Conservation (phyloP, 2,797 vertebrate genomes). For the Alectoris magna region DNA sequence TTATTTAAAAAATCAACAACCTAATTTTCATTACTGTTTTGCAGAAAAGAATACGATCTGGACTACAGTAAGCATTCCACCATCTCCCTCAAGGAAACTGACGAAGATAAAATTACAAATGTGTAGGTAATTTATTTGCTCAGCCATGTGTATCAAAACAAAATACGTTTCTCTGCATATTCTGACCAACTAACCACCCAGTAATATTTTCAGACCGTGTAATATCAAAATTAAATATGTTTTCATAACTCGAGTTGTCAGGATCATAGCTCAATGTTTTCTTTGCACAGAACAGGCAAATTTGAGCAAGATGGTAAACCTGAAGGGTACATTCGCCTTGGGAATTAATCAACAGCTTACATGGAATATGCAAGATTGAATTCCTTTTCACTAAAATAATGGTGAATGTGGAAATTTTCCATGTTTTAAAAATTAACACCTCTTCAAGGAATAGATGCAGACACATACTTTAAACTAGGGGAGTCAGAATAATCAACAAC, state of each 20-base stretch:
- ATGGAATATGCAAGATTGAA: neutral
- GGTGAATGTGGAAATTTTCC: neutral
- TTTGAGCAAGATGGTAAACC: neutral
- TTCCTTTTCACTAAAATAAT: neutral
- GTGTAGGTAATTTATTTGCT: conserved; percentile 21
- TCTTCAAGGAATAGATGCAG: conserved; percentile 16
- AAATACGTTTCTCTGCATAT: conserved; percentile 8
- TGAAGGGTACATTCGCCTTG: neutral
- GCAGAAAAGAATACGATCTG: conserved; percentile 29
- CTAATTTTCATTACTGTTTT: conserved; percentile 54
- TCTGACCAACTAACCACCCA: neutral
- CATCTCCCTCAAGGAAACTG: conserved; percentile 14
- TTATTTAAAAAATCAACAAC: conserved; percentile 67
- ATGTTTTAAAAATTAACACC: conserved; percentile 9
- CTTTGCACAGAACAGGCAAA: neutral
- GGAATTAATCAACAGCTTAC: neutral
- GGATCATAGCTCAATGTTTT: neutral
- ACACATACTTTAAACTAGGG: neutral
- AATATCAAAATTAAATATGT: conserved; percentile 33
- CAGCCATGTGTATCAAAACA: conserved; percentile 8
- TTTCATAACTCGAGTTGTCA: conserved; percentile 17
- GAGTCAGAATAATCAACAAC: neutral
- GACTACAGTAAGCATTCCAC: neutral
- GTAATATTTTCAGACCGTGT: conserved; percentile 12
- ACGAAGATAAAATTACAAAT: conserved; percentile 12